phyloP scores from a whole-genome alignment of 1,140 invertebrate genomes.

The Ditylenchus dipsaci region DNA sequence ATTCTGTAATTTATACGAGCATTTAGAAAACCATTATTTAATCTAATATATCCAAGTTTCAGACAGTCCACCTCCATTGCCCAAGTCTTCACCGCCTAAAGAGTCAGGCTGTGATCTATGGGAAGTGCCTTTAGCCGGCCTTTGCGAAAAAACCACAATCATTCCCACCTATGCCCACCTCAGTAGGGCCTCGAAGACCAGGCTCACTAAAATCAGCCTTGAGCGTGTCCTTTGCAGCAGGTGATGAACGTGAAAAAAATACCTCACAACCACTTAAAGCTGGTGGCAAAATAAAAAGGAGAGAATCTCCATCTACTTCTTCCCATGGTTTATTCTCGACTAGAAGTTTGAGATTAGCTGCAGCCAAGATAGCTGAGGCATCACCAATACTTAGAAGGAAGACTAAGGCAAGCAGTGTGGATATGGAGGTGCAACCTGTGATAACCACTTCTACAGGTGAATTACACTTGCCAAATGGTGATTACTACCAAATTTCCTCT shows the following conservation, averaged over 20 bases:
- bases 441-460: constrained; percentile 3
- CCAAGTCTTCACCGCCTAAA: background rate
- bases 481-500: no score
- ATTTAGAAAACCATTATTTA: no score
- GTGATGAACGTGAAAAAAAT: background rate
- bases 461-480: background rate
- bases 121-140: background rate
- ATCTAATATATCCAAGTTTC: no score
- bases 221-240: constrained; percentile 18
- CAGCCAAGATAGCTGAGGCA: constrained; percentile 16
- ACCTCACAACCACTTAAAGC: background rate
- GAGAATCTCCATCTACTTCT: background rate
- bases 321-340: constrained; percentile 15
- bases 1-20: no score
- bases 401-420: background rate
- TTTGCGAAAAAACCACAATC: background rate
- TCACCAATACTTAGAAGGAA: constrained; percentile 17
- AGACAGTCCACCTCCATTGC: no score
- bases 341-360: constrained; percentile 19
- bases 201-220: constrained; percentile 9
- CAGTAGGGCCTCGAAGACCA: background rate
- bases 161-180: background rate
- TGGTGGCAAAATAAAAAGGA: background rate
- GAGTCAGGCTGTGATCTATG: background rate
- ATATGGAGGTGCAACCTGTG: background rate